phyloP scores from a whole-genome alignment of 1,140 invertebrate genomes.

The Leptonema lineaticorne region DNA sequence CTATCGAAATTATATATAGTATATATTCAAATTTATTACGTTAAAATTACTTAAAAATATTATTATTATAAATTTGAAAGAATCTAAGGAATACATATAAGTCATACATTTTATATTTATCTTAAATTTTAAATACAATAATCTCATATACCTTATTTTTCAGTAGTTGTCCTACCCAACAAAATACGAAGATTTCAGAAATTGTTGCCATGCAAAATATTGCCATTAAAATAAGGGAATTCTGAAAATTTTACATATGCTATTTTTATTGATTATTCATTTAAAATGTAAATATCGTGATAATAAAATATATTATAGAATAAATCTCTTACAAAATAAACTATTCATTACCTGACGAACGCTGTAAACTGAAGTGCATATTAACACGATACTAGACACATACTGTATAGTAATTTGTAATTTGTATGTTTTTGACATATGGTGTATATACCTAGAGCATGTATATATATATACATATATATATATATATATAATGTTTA shows the following conservation, averaged over 20 bases:
- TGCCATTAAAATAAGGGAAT: background rate
- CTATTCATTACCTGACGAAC: background rate
- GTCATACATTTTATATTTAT: too few species aligned
- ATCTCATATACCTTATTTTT: conserved; percentile 21
- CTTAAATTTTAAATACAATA: too few species aligned
- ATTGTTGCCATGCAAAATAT: conserved; percentile 2
- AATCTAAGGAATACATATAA: too few species aligned
- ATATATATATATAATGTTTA: background rate
- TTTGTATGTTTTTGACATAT: background rate
- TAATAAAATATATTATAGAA: too few species aligned
- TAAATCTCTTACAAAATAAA: conserved; percentile 4
- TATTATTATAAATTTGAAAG: too few species aligned
- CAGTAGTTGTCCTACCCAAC: conserved; percentile 1
- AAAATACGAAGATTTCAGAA: conserved; percentile 19
- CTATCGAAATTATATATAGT: background rate
- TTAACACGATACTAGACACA: background rate
- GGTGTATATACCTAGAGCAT: background rate
- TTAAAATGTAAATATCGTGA: background rate
- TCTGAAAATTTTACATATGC: background rate
- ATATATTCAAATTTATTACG: too few species aligned
- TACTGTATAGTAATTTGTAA: background rate
- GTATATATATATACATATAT: background rate
- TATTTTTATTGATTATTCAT: too few species aligned
- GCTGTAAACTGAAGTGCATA: conserved; percentile 11
- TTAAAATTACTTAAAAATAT: too few species aligned